These are phyloP conservation scores for Aromia moschata DNA, from an alignment of 2,888 invertebrate species.

Conservation along the genomic window DNA sequence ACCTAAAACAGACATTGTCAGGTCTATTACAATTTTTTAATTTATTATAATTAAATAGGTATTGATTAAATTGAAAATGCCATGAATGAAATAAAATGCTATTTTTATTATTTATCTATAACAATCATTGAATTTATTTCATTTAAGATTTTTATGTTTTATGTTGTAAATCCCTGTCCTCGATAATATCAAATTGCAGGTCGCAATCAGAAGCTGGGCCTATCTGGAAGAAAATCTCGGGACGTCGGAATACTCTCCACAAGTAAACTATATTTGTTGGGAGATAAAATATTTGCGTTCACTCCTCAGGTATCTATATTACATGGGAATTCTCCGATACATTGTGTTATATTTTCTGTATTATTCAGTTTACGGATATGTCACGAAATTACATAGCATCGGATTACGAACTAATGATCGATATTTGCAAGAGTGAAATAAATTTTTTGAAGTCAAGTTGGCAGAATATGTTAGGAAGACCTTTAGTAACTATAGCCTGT, in stretches of 20 bases:
- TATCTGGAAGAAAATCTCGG: conserved; percentile 94
- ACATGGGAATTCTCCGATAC: background rate
- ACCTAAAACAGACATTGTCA: too few relatives aligned
- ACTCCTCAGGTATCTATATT: conserved; percentile 88
- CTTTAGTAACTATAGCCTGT: conserved; percentile 90
- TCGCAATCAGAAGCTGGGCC: conserved; percentile 88
- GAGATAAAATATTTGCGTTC: conserved; percentile 96
- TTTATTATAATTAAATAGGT: background rate
- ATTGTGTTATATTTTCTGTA: conserved; percentile 30
- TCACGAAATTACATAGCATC: conserved; percentile 98
- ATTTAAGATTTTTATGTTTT: background rate
- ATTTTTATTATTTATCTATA: too few relatives aligned
- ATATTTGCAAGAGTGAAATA: conserved; percentile 96
- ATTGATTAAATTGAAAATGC: too few relatives aligned
- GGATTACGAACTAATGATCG: conserved; percentile 97
- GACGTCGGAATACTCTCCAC: conserved; percentile 98
- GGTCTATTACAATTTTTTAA: background rate
- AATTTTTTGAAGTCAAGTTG: conserved; percentile 98
- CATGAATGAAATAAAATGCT: background rate
- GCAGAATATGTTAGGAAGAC: conserved; percentile 97
- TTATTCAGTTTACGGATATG: conserved; percentile 93
- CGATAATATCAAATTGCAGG: conserved; percentile 68
- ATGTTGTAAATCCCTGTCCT: too few relatives aligned
- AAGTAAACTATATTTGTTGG: conserved; percentile 95
- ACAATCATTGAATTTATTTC: background rate